phyloP scores from a whole-genome alignment of 1,140 invertebrate species.

The Mactra quadrangularis region DNA sequence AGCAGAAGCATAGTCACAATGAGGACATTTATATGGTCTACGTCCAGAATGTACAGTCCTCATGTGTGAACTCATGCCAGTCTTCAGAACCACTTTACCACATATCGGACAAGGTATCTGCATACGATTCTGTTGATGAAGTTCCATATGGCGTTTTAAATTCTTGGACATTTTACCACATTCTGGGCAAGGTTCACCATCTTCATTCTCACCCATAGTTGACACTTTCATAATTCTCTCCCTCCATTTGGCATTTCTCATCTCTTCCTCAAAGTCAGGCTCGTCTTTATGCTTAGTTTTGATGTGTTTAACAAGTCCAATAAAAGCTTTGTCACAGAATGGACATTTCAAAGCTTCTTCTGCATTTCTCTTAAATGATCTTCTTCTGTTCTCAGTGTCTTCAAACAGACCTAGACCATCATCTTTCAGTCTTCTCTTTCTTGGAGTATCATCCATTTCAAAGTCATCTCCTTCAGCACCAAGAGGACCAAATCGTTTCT shows the following conservation, averaged over 20 bases:
- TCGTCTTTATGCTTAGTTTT: conserved; percentile 81
- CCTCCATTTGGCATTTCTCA: conserved; percentile 82
- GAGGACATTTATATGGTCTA: conserved; percentile 81
- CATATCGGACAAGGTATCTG: conserved; percentile 82
- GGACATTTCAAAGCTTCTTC: conserved; percentile 81
- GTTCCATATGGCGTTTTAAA: conserved; percentile 81
- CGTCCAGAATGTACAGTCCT: conserved; percentile 80
- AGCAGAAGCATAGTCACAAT: conserved; percentile 81
- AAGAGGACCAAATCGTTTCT: conserved; percentile 80
- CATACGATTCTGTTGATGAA: conserved; percentile 81
- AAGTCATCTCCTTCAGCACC: conserved; percentile 73
- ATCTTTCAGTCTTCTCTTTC: conserved; percentile 72
- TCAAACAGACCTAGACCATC: conserved; percentile 79
- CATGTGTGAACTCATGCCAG: conserved; percentile 82
- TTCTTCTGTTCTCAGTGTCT: conserved; percentile 77
- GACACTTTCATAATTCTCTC: conserved; percentile 82
- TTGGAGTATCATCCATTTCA: conserved; percentile 66
- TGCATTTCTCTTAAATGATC: conserved; percentile 78
- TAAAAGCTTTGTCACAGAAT: conserved; percentile 81
- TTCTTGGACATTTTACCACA: conserved; percentile 81
- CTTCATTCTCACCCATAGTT: conserved; percentile 76
- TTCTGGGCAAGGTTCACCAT: conserved; percentile 78
- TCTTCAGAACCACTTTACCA: conserved; percentile 82
- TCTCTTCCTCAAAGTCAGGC: conserved; percentile 80
- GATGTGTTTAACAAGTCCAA: conserved; percentile 81